Evolutionary conservation across 2,113 vertebrate genomes (phyloP).

Genomic region (Mustela lutreola): DNA sequence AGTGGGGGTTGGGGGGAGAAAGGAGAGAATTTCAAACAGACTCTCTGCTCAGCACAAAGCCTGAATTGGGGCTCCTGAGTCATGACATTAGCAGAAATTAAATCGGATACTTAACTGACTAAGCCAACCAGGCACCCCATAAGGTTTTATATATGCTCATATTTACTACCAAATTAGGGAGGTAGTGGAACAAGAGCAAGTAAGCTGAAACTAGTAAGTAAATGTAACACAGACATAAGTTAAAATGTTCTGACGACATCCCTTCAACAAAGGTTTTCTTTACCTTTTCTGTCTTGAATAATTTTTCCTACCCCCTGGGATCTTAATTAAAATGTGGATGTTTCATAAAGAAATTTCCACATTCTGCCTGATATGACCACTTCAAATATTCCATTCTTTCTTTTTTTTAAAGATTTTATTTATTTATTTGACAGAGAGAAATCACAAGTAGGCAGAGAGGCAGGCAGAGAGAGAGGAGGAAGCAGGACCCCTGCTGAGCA

Average conservation of each 20-base stretch:
- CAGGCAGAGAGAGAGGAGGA: no score
- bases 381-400: background rate
- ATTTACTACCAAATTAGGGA: background rate
- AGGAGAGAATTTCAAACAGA: background rate
- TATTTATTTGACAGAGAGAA: no score
- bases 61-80: background rate
- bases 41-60: background rate
- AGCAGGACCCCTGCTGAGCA: no score
- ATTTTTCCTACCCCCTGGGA: background rate
- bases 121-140: background rate
- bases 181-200: background rate
- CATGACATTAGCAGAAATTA: no score
- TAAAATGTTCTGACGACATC: background rate
- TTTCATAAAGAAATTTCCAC: background rate
- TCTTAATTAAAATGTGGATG: background rate
- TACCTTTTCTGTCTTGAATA: slow-evolving; percentile 6
- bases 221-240: background rate
- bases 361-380: background rate
- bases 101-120: background rate
- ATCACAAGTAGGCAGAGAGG: no score
- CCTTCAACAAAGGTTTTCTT: background rate
- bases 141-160: background rate
- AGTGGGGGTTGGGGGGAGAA: background rate
- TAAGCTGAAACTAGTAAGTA: background rate
- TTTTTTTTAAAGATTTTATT: no score